These are phyloP conservation scores for Ptychadena robeensis DNA, from an alignment of 2,797 vertebrate genomes.

Conservation along the genomic window DNA sequence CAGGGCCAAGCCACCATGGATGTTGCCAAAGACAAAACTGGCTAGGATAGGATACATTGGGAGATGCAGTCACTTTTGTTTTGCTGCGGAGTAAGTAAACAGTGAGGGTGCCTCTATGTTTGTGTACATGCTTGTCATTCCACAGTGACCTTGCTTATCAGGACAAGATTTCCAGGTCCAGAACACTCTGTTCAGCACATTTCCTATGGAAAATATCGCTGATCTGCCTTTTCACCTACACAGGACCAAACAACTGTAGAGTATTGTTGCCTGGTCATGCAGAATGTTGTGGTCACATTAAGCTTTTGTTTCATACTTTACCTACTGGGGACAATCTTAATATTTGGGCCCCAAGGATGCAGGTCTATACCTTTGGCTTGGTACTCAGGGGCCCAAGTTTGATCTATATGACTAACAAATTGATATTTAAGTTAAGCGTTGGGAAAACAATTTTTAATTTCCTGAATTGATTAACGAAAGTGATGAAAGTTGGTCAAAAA, in stretches of 20 bases:
- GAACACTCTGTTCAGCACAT: slow-evolving; percentile 44
- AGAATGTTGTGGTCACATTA: background rate
- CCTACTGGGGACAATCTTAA: background rate
- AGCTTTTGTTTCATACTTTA: background rate
- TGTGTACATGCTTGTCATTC: slow-evolving; percentile 28
- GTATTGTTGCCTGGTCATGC: background rate
- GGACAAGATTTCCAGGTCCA: slow-evolving; percentile 19
- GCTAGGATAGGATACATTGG: background rate
- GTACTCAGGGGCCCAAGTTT: too few relatives aligned
- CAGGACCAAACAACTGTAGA: background rate
- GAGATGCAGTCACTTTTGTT: background rate
- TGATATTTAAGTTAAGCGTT: too few relatives aligned
- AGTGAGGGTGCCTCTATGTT: background rate
- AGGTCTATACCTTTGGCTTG: too few relatives aligned
- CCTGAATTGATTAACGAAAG: too few relatives aligned
- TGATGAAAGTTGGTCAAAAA: too few relatives aligned
- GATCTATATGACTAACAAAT: too few relatives aligned
- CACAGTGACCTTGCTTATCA: slow-evolving; percentile 50
- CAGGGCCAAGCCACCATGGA: background rate
- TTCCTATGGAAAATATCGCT: background rate
- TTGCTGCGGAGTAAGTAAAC: slow-evolving; percentile 34
- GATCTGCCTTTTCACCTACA: slow-evolving; percentile 7
- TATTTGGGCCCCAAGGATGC: background rate
- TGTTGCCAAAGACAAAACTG: background rate
- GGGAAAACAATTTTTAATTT: too few relatives aligned